Evolutionary conservation across 2,797 vertebrate genomes (phyloP).

Genomic region (Neosalanx taihuensis): DNA sequence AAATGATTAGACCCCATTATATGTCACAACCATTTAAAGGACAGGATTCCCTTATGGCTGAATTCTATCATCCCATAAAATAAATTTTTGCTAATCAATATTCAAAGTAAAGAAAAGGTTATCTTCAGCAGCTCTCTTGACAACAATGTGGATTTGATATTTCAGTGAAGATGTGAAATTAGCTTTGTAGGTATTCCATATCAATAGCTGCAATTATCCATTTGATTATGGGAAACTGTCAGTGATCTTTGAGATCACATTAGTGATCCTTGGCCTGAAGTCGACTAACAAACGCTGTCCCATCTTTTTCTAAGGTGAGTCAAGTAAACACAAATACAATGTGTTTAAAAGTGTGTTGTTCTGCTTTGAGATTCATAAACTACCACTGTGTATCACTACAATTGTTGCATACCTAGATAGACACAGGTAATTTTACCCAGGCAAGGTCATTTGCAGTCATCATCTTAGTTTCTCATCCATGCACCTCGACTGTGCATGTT

Average conservation of each 20-base stretch:
- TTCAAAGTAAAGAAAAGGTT: slow-evolving; percentile 41
- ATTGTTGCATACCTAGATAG: too few species aligned
- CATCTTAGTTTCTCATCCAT: slow-evolving; percentile 29
- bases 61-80: slow-evolving; percentile 38
- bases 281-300: too few species aligned
- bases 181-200: slow-evolving; percentile 34
- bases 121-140: slow-evolving; percentile 29
- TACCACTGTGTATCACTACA: too few species aligned
- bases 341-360: too few species aligned
- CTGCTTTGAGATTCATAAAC: too few species aligned
- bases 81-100: slow-evolving; percentile 18
- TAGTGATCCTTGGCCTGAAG: too few species aligned
- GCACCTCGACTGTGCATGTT: slow-evolving; percentile 14
- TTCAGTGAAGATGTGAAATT: slow-evolving; percentile 41
- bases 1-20: slow-evolving; percentile 70
- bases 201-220: slow-evolving; percentile 14
- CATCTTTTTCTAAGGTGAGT: too few species aligned
- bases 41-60: slow-evolving; percentile 67
- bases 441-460: slow-evolving; percentile 41
- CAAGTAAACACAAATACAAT: too few species aligned
- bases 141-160: slow-evolving; percentile 30
- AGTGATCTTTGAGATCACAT: not conserved
- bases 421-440: slow-evolving; percentile 20
- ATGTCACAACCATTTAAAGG: slow-evolving; percentile 64
- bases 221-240: not conserved